phyloP scores from a whole-genome alignment of 35 echinoderm and acorn worm species.

The Holothuria glaberrima region DNA sequence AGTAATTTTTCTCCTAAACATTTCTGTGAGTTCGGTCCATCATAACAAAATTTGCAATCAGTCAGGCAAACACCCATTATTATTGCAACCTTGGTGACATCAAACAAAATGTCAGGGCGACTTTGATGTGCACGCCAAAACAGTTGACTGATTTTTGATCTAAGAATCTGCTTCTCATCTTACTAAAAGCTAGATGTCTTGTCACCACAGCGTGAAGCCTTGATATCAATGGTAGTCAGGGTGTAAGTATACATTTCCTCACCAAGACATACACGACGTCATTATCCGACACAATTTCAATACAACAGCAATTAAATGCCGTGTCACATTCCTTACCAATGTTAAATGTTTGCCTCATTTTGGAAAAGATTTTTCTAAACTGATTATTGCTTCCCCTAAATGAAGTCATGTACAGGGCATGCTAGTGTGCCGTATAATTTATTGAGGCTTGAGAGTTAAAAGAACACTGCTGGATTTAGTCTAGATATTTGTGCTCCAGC shows the following conservation, averaged over 20 bases:
- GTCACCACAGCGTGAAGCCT: neutral
- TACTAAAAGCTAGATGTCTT: neutral
- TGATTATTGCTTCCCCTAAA: conserved; percentile 25
- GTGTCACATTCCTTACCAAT: conserved; percentile 23
- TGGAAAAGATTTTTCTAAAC: neutral
- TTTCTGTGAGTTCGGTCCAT: too few relatives aligned
- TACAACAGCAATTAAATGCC: conserved; percentile 37
- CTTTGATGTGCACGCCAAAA: too few relatives aligned
- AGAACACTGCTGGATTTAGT: conserved; percentile 50
- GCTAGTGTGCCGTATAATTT: neutral
- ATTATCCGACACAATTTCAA: neutral
- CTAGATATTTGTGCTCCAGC: conserved; percentile 40
- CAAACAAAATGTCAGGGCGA: too few relatives aligned
- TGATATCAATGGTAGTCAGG: neutral
- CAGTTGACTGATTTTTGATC: conserved; percentile 31
- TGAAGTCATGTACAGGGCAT: too few relatives aligned
- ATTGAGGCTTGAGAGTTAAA: neutral
- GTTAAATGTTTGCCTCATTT: conserved; percentile 9
- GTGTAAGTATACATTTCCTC: conserved; percentile 3
- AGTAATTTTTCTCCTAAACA: too few relatives aligned
- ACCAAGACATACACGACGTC: conserved; percentile 6
- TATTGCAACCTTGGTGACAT: too few relatives aligned
- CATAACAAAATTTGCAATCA: too few relatives aligned
- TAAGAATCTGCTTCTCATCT: conserved; percentile 4
- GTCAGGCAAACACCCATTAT: too few relatives aligned